Evolutionary conservation across 2,113 vertebrate genomes (phyloP).

Genomic region (Phainopepla nitens): DNA sequence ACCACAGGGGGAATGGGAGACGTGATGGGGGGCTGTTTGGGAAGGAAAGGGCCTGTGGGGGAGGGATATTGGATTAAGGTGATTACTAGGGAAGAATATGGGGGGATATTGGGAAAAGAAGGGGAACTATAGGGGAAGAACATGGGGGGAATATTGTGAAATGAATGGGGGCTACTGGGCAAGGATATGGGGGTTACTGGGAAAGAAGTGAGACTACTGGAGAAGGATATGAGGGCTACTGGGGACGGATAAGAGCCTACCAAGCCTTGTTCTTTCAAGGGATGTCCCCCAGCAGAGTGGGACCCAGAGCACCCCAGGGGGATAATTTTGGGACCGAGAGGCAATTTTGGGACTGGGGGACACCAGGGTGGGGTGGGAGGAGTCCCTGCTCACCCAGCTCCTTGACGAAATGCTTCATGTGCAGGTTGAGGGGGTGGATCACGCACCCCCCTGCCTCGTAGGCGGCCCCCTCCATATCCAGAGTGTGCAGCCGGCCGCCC

Average conservation of each 20-base stretch:
- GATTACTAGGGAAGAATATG: background rate
- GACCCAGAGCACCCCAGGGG: background rate
- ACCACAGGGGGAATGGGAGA: background rate
- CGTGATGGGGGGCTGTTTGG: background rate
- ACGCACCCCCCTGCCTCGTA: conserved; percentile 84
- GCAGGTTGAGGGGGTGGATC: conserved; percentile 91
- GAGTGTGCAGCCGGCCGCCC: conserved; percentile 83
- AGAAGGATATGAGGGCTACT: too few species aligned
- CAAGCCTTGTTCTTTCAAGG: background rate
- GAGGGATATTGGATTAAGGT: background rate
- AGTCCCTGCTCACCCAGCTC: conserved; percentile 75
- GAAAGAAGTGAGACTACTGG: background rate
- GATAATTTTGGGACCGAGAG: background rate
- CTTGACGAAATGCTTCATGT: conserved; percentile 92
- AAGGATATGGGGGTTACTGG: too few species aligned
- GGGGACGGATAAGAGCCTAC: background rate
- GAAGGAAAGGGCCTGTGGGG: background rate
- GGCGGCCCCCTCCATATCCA: conserved; percentile 71
- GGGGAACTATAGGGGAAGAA: background rate
- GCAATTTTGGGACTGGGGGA: background rate
- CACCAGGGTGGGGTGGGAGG: accelerated
- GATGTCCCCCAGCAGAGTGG: background rate
- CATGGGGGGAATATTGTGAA: background rate
- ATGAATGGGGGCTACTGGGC: too few species aligned
- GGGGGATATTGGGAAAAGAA: background rate